A percentile compares a stretch with the other conserved stretches of the same genome.
phyloP scores from a whole-genome alignment of 2,888 invertebrate genomes.

The Xylophagus ater region DNA sequence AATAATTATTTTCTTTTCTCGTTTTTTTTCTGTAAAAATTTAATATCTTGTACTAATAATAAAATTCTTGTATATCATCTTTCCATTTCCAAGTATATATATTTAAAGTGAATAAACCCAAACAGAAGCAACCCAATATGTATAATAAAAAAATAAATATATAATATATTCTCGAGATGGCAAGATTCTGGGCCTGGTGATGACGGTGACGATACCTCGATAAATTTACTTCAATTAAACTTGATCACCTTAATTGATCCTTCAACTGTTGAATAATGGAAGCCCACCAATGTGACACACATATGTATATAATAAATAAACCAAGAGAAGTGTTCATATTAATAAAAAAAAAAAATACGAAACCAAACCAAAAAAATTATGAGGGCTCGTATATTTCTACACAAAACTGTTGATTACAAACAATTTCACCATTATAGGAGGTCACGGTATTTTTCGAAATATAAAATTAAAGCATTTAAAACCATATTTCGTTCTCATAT shows the following conservation, averaged over 20 bases:
- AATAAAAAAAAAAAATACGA: constrained; percentile 1
- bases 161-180: too few relatives aligned
- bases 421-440: too few relatives aligned
- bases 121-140: too few relatives aligned
- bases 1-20: too few relatives aligned
- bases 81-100: too few relatives aligned
- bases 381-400: background rate
- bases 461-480: background rate
- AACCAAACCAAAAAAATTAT: constrained; percentile 1
- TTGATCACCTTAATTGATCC: constrained; percentile 36
- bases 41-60: too few relatives aligned
- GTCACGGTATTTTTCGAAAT: background rate
- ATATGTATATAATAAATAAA: constrained; percentile 1
- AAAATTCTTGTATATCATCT: too few relatives aligned
- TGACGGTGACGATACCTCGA: constrained; percentile 10
- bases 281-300: background rate
- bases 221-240: constrained; percentile 29
- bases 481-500: too few relatives aligned
- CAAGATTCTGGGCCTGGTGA: background rate
- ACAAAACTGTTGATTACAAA: too few relatives aligned
- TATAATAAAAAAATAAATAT: too few relatives aligned
- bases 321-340: background rate
- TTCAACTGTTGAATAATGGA: constrained; percentile 9
- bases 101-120: too few relatives aligned
- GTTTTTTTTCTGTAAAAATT: too few relatives aligned